These are phyloP conservation scores for human (Homo sapiens) DNA, from an alignment of 2,113 vertebrate genomes.

Conservation along the genomic window GRCh38 chr14:45437501-45438000, in stretches of 20 bases:
- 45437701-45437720: conserved; percentile 57
- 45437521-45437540: conserved; percentile 40
- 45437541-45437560: conserved; percentile 68
- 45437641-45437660: conserved; percentile 36
- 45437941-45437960: not conserved
- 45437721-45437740: conserved; percentile 71
- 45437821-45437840: conserved; percentile 46
- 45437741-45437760: conserved; percentile 65
- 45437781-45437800: conserved; percentile 49
- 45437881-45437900: not conserved
- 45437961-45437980: not conserved
- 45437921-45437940: not conserved
- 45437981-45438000: conserved; percentile 9
- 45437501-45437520: conserved; percentile 43
- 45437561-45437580: not conserved
- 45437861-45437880: conserved; percentile 6
- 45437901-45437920: not conserved
- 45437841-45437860: not conserved
- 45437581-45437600: conserved; percentile 44
- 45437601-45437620: not conserved
- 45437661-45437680: conserved; percentile 61
- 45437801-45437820: not conserved
- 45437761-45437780: conserved; percentile 68
- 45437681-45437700: conserved; percentile 32
- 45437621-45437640: conserved; percentile 26